Conservation (phyloP, 2,797 vertebrate species). For the Trematomus bernacchii region DNA sequence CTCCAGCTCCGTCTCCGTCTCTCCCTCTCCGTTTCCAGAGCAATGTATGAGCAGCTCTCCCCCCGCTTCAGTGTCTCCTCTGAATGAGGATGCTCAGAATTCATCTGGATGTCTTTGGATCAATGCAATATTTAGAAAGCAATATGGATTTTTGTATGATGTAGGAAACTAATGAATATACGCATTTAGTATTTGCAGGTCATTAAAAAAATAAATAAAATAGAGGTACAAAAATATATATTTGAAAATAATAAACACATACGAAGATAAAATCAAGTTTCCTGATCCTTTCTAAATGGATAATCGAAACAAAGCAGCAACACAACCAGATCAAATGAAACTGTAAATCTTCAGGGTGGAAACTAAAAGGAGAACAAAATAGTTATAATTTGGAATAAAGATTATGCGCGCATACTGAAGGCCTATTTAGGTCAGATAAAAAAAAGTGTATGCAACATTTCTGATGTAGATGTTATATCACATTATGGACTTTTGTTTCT, state of each 20-base stretch:
- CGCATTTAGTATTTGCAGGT: not conserved
- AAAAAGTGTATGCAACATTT: not conserved
- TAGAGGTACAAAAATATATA: not conserved
- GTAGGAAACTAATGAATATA: conserved; percentile 3
- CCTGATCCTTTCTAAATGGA: not conserved
- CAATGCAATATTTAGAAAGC: conserved; percentile 6
- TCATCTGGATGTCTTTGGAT: conserved; percentile 21
- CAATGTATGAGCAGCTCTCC: conserved; percentile 66
- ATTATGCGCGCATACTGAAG: not conserved
- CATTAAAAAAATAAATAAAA: conserved; percentile 6
- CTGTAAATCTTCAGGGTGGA: not conserved
- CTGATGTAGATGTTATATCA: not conserved
- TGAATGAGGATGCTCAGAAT: conserved; percentile 47
- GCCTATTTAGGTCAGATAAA: not conserved
- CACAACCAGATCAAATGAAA: conserved; percentile 6
- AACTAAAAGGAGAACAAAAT: not conserved
- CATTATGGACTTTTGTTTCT: not conserved
- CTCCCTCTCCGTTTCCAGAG: conserved; percentile 44
- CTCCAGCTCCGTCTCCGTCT: conserved; percentile 38
- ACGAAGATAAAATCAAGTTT: not conserved
- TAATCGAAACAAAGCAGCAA: conserved; percentile 3
- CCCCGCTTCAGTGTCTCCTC: conserved; percentile 49
- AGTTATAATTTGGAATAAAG: conserved; percentile 11
- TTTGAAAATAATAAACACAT: not conserved
- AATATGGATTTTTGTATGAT: not conserved